These are phyloP conservation scores for Steinernema hermaphroditum DNA, from an alignment of 2,888 invertebrate species.

Conservation along the genomic window DNA sequence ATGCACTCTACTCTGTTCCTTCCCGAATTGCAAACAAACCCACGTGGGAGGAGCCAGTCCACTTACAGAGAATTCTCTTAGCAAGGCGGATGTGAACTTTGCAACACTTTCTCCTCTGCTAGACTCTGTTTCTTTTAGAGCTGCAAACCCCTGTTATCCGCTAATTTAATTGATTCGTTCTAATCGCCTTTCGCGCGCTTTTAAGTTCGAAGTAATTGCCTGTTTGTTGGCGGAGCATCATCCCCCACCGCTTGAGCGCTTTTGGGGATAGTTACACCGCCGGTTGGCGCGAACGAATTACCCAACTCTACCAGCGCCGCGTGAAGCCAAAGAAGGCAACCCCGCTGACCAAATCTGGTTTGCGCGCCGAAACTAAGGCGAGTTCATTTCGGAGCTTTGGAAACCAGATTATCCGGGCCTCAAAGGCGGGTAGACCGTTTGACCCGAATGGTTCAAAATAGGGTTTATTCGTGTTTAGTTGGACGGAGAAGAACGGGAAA, in stretches of 20 bases:
- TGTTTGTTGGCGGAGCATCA: background rate
- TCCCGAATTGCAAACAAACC: too few species aligned
- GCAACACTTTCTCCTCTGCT: background rate
- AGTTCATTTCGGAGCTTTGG: constrained; percentile 1
- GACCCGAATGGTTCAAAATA: too few species aligned
- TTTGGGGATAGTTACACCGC: constrained; percentile 11
- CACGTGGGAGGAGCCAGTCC: background rate
- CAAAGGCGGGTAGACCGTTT: background rate
- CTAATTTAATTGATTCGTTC: too few species aligned
- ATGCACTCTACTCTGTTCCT: too few species aligned
- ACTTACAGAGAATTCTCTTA: background rate
- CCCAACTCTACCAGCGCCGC: constrained; percentile 20
- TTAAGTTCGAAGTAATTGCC: background rate
- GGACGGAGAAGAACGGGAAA: too few species aligned
- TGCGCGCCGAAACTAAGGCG: constrained; percentile 2
- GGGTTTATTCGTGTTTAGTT: too few species aligned
- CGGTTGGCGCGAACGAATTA: constrained; percentile 17
- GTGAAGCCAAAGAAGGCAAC: background rate
- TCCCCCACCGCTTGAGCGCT: background rate
- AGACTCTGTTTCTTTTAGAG: too few species aligned
- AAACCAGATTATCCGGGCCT: constrained; percentile 1
- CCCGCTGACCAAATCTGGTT: constrained; percentile 24
- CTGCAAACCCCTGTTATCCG: too few species aligned
- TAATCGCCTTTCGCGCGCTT: too few species aligned
- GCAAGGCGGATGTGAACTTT: background rate